Percentiles rank a stretch among this genome's conserved stretches.
Evolutionary conservation across 2,888 invertebrate genomes (phyloP).

Genomic region (Neuroscelio doddi): DNA sequence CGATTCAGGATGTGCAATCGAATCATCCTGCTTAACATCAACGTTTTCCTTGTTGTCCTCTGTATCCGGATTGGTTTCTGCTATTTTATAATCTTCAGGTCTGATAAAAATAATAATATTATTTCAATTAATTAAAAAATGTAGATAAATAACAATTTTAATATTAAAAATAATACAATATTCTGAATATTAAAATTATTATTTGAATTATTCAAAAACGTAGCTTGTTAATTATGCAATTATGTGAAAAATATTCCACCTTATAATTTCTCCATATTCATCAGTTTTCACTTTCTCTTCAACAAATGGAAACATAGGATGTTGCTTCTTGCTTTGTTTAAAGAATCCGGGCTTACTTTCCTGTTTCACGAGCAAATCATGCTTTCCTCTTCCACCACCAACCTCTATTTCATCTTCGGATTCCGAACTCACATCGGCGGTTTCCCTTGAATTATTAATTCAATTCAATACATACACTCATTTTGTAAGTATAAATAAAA

Average conservation of each 20-base stretch:
- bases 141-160: conserved; percentile 4
- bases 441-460: conserved; percentile 73
- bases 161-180: no score
- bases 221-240: neutral
- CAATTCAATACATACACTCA: no score
- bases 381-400: conserved; percentile 83
- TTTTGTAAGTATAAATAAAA: conserved; percentile 53
- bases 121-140: conserved; percentile 6
- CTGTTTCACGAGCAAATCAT: conserved; percentile 90
- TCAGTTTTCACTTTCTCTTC: conserved; percentile 94
- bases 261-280: conserved; percentile 96
- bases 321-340: conserved; percentile 90
- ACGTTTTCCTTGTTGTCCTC: conserved; percentile 82
- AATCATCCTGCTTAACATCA: conserved; percentile 79
- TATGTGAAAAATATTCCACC: conserved; percentile 67
- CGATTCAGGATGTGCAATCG: conserved; percentile 68
- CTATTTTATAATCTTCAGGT: conserved; percentile 91
- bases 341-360: conserved; percentile 86
- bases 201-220: neutral
- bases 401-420: conserved; percentile 89
- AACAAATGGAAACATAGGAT: conserved; percentile 96
- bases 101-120: conserved; percentile 67
- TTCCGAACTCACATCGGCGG: conserved; percentile 83
- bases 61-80: conserved; percentile 79
- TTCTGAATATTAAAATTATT: no score